Evolutionary conservation across 2,113 vertebrate genomes (phyloP).

Genomic region (Zosterops pallidus): DNA sequence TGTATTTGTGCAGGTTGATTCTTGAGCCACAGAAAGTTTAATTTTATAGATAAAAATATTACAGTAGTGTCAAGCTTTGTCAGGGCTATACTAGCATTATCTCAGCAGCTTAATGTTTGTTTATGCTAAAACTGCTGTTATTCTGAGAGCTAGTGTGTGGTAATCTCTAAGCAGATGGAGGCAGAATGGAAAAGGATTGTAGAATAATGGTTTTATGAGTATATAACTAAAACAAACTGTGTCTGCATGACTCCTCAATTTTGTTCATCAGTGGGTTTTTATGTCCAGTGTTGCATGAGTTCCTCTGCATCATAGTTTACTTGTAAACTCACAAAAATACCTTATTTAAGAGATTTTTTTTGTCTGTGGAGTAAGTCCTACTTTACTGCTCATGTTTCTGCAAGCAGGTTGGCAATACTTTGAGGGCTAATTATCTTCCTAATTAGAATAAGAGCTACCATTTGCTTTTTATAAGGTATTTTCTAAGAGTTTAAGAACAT

Average conservation of each 20-base stretch:
- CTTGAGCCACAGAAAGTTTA: neutral
- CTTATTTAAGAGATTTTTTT: neutral
- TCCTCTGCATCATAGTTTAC: neutral
- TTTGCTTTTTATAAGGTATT: neutral
- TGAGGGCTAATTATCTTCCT: neutral
- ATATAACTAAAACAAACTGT: neutral
- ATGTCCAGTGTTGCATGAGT: neutral
- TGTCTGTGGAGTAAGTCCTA: neutral
- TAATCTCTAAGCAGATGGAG: neutral
- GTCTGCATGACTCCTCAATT: neutral
- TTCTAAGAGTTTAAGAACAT: neutral
- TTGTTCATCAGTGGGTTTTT: neutral
- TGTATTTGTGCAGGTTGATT: neutral
- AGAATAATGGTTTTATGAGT: neutral
- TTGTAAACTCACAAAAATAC: neutral
- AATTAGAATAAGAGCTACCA: neutral
- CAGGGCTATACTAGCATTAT: neutral
- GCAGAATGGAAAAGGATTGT: neutral
- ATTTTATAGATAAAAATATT: neutral
- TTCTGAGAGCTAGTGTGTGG: neutral
- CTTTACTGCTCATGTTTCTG: neutral
- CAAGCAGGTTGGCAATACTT: neutral
- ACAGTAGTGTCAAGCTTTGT: neutral
- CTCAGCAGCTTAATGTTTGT: neutral
- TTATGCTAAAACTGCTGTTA: neutral